Base-by-base conservation (phyloP, 2,797 vertebrate species). In the Peromyscus aztecus region DNA sequence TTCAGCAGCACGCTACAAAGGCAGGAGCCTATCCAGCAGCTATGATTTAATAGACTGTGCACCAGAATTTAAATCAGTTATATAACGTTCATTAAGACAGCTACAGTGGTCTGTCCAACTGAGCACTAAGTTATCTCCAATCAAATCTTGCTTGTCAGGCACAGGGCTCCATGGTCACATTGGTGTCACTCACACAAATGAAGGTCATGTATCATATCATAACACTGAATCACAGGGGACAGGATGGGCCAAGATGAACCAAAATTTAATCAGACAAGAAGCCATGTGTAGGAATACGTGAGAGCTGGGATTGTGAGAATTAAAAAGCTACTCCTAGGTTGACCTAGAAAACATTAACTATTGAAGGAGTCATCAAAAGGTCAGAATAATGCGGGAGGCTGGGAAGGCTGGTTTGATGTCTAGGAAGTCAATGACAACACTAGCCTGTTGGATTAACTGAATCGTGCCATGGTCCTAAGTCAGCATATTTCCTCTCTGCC, bases 41-140 rank as follows among this genome's bases (percentile, higher is more conserved):
- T 83, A 89, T 57, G 82, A 97, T 81, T 97, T 95, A 89, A 96
- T 91, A 95, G 90, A 86, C 34, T 52, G 17, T 83, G 90, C 23
- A 55, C 69, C 0, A 65, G 89, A 94, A 95, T 94, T 93, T 94
- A 93, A 93, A 91, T 91, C 84, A 89, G 34, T 80, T 86, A 29
- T 23, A 31, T 37, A 91, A 80, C 46, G 49, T 80, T 96, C 63
- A 78, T 91, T 86, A 89, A 90, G 92, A 89, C 2, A 85, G 77
- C 40, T 71, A 3, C 46, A 46, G 34, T 31, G 24, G 5, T 73
- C 46, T 55, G 0, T 57, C 40, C 34, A 92, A 40, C 65, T 40
- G 49, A 71, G 55, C 17, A 65, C 43, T 92, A 80, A 77, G 19
- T 52, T 88, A 92, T 37, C 34, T 57, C 37, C 55, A 89, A 76